Base-by-base conservation (phyloP, 2,888 invertebrate species). In the Axea sp. region DNA sequence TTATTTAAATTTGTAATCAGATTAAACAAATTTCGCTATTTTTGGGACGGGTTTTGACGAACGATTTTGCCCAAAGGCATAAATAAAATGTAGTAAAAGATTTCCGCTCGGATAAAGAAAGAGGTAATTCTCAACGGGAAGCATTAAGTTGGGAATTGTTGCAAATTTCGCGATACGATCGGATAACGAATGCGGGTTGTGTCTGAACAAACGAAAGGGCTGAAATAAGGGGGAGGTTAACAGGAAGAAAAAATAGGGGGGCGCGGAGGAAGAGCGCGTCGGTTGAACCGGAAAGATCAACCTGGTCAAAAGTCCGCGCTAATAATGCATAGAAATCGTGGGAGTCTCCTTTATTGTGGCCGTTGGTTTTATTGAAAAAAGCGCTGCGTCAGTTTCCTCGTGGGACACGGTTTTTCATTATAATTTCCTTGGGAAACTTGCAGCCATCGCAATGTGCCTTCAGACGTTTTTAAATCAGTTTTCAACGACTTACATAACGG, bases 301-400 rank as follows among this genome's bases (percentile, higher is more conserved):
- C 35, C 51, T 67, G 78, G 77, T 77, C 79, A 78, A 77, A 77
- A 78, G 78, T 77, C 76, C 65, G 59, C 73, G 65, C 75, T 77
- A 77, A 77, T 78, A 76, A 75, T 75, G 75, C 73, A 62, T 75
- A 69, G 75, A 75, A 77, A 68, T 76, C 80, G 80, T 80, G 80
- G 78, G 80, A 80, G 77, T 60, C 12, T 17, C 11, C 17, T 43
- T 67, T 39, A 55, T 53, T 22, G 15, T 55, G 1, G 3, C 14
- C 24, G 28, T 14, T 22, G 3, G n/a, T 30, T 31, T 28, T 37
- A 28, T 39, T 45, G 35, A 68, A 55, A 43, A 55, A 45, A 5
- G 0, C 19, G 17, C 35, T 2, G 5, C 35, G 11, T 31, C 24
- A 28, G 2, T 43, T 33, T 43, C 43, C 28, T 64, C 53, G 51